Evolutionary conservation across 2,888 invertebrate species (phyloP), one percentile per base, ranked within the genome.

Genomic region (Gerris lacustris): DNA sequence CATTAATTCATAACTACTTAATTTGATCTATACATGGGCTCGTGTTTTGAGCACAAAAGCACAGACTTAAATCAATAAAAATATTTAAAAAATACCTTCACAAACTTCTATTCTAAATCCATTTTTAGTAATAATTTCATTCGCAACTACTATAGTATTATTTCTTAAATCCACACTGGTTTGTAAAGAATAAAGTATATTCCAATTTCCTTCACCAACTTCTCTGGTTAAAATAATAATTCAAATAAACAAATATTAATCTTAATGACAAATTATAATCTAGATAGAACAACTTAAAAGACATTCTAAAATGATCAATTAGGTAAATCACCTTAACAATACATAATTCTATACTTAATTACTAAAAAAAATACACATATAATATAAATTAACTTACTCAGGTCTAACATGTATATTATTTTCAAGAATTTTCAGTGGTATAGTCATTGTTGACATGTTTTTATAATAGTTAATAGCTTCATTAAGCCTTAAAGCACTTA

Each of bases 91-190:
- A 9, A 55, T 45, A 68, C 70, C 66, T 68, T 44, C 9, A 15
- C 7, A n/a, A 47, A 75, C 70, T 69, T 74, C 73, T 64, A 77
- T 67, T 55, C 74, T 70, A 63, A 77, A 74, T 18, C 77, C 77
- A 73, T 77, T 77, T 45, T 73, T 74, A 6, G 70, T 45, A 45
- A 77, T 73, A 44, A 75, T 69, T 67, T 72, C 68, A 73, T 76
- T 76, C 45, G 71, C 71, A 43, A 77, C 71, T 62, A 75, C 68
- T n/a, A 72, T 66, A 45, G 67, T 67, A 15, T 70, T 68, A 67
- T 69, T 69, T 69, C 73, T 71, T 55, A 72, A 67, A 66, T 72
- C 72, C 55, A 64, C 44, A 70, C 67, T 55, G 68, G 73, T 67
- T 55, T 69, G 72, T 72, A 76, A 47, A 5, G 64, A 69, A 17